These are phyloP conservation scores for Myotis myotis DNA, from an alignment of 2,797 vertebrate genomes.

Conservation along the genomic window DNA sequence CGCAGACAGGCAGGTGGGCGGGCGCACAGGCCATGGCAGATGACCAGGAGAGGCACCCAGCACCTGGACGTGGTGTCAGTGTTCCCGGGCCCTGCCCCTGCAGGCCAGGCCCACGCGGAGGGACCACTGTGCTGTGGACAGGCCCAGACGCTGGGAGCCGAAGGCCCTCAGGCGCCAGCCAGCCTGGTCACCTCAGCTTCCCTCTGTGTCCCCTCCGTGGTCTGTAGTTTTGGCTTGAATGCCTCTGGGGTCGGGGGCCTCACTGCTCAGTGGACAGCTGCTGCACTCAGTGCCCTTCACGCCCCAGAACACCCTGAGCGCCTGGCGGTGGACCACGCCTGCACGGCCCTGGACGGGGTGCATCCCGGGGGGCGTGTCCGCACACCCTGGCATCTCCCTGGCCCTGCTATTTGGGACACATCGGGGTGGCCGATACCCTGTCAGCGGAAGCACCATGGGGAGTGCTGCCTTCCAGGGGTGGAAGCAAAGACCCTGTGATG, in stretches of 20 bases:
- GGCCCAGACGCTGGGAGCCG: too few relatives aligned
- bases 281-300: background rate
- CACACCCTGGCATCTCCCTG: background rate
- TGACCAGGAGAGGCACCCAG: background rate
- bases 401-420: background rate
- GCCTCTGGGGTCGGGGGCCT: background rate
- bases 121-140: too few relatives aligned
- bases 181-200: too few relatives aligned
- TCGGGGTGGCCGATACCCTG: background rate
- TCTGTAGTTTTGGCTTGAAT: background rate
- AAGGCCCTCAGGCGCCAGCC: background rate
- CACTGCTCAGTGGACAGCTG: background rate
- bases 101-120: background rate
- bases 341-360: rapidly evolving
- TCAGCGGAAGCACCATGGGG: rapidly evolving
- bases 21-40: background rate
- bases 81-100: slow-evolving; percentile 14
- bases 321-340: rapidly evolving
- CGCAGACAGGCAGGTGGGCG: background rate
- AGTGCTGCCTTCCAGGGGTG: background rate
- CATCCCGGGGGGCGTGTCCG: rapidly evolving
- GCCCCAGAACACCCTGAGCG: rapidly evolving
- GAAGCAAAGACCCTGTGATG: background rate
- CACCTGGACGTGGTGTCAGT: background rate
- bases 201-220: background rate